Percentiles rank a stretch among this genome's conserved stretches.
These are phyloP conservation scores for Hephaestus fuliginosus DNA, from an alignment of 2,797 vertebrate species.

Conservation along the genomic window DNA sequence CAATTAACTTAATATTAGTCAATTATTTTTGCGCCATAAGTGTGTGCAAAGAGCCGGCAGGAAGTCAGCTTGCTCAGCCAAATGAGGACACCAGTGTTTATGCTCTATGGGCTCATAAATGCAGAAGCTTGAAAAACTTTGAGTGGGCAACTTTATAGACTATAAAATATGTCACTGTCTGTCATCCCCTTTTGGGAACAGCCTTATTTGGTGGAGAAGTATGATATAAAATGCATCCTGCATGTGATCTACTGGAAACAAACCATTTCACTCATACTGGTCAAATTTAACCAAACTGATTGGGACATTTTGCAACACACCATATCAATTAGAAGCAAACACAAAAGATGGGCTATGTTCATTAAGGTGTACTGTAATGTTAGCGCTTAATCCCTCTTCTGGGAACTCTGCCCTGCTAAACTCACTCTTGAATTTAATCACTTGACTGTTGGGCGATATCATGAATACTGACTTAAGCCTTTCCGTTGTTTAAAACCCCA, in stretches of 20 bases:
- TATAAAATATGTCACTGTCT: neutral
- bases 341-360: neutral
- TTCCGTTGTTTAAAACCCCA: neutral
- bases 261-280: neutral
- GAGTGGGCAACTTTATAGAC: neutral
- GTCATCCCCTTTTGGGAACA: neutral
- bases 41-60: neutral
- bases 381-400: neutral
- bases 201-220: neutral
- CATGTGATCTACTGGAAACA: neutral
- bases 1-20: neutral
- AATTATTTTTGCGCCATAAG: neutral
- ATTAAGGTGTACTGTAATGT: neutral
- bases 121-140: neutral
- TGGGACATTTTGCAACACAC: too few relatives aligned
- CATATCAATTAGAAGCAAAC: too few relatives aligned
- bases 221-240: neutral
- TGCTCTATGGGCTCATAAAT: neutral
- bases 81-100: neutral
- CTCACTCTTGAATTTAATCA: neutral
- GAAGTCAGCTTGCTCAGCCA: neutral
- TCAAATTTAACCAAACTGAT: neutral
- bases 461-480: neutral
- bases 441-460: neutral
- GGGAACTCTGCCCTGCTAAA: neutral